Evolutionary conservation across 2,113 vertebrate genomes (phyloP), one percentile per base, ranked within the genome.

Genomic region (Kryptolebias marmoratus): DNA sequence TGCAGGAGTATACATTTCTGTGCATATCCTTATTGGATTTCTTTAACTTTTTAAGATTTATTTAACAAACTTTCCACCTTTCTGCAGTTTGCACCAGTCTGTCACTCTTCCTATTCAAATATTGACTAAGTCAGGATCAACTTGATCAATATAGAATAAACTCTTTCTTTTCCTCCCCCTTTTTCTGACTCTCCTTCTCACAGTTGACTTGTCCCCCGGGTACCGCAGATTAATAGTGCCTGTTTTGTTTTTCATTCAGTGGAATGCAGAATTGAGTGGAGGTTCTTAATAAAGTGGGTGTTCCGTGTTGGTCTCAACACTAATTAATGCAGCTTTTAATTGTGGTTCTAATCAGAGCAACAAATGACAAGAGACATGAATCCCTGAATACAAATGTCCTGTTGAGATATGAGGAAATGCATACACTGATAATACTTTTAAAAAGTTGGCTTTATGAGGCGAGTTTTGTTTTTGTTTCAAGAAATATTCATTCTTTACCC

Each of bases 261-360:
- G 76, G 75, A 84, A 86, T 81, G 71, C 77, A 74, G 68, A 60
- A 75, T 93, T 91, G 90, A 63, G 70, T 65, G 72, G 93, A 90
- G 89, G 87, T 86, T 91, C 92, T 93, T 94, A 95, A 96, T 96
- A 94, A 93, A 94, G 92, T 94, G 91, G 78, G 71, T 94, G 92
- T 93, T 95, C 94, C 90, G 57, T 81, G 85, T 93, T 95, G 93
- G 93, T 93, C 92, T 94, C 88, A 91, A 92, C 93, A 96, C 94
- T 96, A 97, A 98, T 97, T 98, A 98, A 95, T 96, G 94, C 93
- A 87, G 94, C 92, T 94, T 95, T 98, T 98, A 97, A 97, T 98
- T 97, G 98, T 91, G 93, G 94, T 94, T 96, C 89, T 95, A 94
- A 95, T 94, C 91, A 92, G 93, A 95, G 95, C 91, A 93, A 91